Evolutionary conservation across 2,888 invertebrate species (phyloP).

Genomic region (Harpalus rufipes): DNA sequence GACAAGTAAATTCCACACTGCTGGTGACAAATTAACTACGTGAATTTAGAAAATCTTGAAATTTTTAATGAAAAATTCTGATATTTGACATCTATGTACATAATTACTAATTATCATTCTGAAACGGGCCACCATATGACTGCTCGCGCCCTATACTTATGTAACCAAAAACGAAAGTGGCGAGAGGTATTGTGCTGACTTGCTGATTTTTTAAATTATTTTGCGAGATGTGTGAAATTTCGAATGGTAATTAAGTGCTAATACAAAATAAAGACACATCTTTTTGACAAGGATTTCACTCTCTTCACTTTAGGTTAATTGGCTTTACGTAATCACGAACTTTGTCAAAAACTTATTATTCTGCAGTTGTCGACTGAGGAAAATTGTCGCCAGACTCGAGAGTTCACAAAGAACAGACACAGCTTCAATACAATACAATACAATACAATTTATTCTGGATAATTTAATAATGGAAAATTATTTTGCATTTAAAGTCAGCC

Average conservation of each 20-base stretch:
- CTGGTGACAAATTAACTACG: too few relatives aligned
- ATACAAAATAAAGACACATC: not conserved
- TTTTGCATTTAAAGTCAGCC: conserved; percentile 2
- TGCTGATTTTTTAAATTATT: too few relatives aligned
- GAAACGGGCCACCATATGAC: too few relatives aligned
- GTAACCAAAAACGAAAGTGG: too few relatives aligned
- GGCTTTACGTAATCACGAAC: conserved; percentile 35
- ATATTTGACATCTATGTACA: too few relatives aligned
- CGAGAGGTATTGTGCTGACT: too few relatives aligned
- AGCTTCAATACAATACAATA: conserved; percentile 35
- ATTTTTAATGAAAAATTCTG: too few relatives aligned
- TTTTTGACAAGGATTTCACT: conserved; percentile 21
- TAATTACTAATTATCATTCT: too few relatives aligned
- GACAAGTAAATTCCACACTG: too few relatives aligned
- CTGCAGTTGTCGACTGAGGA: conserved; percentile 35
- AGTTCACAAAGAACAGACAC: conserved; percentile 18
- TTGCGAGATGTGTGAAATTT: not conserved
- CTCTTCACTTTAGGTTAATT: conserved; percentile 36
- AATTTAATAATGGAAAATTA: conserved; percentile 21
- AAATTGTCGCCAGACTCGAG: conserved; percentile 35
- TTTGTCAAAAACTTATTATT: conserved; percentile 46
- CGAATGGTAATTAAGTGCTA: not conserved
- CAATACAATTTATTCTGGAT: conserved; percentile 43
- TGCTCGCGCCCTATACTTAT: too few relatives aligned
- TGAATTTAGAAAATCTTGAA: too few relatives aligned